A percentile compares a stretch with the other conserved stretches of the same genome.
phyloP scores from a whole-genome alignment of 53 echinoderm and acorn worm genomes.

The Patiria pectinifera region DNA sequence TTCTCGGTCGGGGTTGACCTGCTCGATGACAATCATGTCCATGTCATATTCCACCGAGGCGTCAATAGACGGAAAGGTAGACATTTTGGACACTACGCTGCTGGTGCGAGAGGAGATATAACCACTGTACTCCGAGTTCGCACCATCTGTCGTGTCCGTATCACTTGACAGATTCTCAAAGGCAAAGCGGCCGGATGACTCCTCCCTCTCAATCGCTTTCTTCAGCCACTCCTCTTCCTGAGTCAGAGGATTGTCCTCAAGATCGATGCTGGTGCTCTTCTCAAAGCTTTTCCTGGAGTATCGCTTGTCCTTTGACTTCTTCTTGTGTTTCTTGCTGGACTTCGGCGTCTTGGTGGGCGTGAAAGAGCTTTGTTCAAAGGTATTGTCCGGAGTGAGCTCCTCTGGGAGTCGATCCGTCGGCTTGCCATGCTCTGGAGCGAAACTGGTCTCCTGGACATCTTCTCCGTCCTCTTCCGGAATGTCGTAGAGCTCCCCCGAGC shows the following conservation, averaged over 20 bases:
- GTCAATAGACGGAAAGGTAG: conserved; percentile 36
- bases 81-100: conserved; percentile 30
- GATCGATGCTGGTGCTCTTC: neutral
- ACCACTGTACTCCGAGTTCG: conserved; percentile 40
- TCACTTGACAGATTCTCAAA: conserved; percentile 17
- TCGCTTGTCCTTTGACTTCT: conserved; percentile 28
- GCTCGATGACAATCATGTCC: conserved; percentile 56
- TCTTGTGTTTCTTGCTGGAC: conserved; percentile 32
- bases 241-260: conserved; percentile 13
- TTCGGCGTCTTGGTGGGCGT: neutral
- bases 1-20: neutral
- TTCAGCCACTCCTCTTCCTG: conserved; percentile 39
- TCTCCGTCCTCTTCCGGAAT: conserved; percentile 91
- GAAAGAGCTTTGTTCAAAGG: conserved; percentile 16
- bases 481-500: conserved; percentile 85
- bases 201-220: conserved; percentile 16
- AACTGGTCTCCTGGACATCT: conserved; percentile 64
- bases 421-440: neutral
- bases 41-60: conserved; percentile 50
- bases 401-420: neutral
- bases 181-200: conserved; percentile 14
- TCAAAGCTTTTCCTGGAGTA: neutral
- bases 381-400: conserved; percentile 10
- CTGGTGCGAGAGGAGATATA: conserved; percentile 33
- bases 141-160: conserved; percentile 27